Evolutionary conservation across 1,140 invertebrate species (phyloP).

Genomic region (Panulirus ornatus): DNA sequence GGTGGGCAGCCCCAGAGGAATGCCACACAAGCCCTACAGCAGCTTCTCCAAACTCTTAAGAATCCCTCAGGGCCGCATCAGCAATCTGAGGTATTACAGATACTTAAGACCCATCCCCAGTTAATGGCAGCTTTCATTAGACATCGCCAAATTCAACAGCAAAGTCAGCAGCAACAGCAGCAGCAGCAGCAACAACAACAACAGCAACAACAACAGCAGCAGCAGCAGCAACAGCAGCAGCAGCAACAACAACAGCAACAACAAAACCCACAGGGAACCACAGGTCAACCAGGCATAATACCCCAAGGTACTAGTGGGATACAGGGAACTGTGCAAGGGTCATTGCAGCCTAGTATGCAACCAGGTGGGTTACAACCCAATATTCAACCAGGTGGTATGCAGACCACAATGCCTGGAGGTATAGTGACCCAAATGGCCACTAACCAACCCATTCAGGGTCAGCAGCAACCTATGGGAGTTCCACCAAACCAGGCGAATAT

Average conservation of each 20-base stretch:
- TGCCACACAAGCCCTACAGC: conserved; percentile 86
- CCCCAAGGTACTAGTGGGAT: conserved; percentile 73
- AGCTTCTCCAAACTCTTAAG: conserved; percentile 92
- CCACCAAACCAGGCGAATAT: conserved; percentile 78
- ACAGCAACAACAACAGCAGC: conserved; percentile 78
- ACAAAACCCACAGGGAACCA: conserved; percentile 40
- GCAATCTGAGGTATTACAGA: conserved; percentile 92
- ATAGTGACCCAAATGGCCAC: conserved; percentile 57
- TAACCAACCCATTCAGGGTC: conserved; percentile 65
- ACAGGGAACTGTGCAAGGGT: conserved; percentile 63
- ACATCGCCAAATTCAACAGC: conserved; percentile 85
- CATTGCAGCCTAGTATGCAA: conserved; percentile 67
- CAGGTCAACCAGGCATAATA: conserved; percentile 76
- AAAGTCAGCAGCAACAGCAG: conserved; percentile 76
- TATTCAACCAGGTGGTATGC: conserved; percentile 74
- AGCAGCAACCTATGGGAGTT: conserved; percentile 79
- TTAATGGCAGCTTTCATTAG: conserved; percentile 98
- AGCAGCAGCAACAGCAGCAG: conserved; percentile 79
- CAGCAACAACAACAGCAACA: conserved; percentile 76
- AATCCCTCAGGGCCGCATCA: conserved; percentile 94
- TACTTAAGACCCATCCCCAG: conserved; percentile 95
- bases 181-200: conserved; percentile 74
- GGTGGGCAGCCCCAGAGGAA: conserved; percentile 81
- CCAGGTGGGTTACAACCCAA: conserved; percentile 76
- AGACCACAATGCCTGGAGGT: conserved; percentile 77